These are phyloP conservation scores for Diorhabda sublineata DNA, from an alignment of 1,140 invertebrate species.

Conservation along the genomic window DNA sequence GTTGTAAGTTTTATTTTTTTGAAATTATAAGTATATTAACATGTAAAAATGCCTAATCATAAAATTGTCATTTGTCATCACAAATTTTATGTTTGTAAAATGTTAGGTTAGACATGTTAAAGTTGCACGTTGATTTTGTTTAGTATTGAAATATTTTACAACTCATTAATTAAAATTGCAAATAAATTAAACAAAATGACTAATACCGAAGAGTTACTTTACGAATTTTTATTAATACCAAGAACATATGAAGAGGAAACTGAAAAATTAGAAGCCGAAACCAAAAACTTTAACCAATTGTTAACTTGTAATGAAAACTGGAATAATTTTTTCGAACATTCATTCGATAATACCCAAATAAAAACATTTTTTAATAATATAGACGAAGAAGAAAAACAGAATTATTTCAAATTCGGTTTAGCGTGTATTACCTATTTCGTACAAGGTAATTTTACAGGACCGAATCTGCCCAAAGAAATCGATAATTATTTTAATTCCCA, in stretches of 20 bases:
- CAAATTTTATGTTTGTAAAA: background rate
- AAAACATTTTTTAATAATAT: slow-evolving; percentile 25
- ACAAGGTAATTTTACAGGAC: slow-evolving; percentile 77
- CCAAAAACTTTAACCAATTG: background rate
- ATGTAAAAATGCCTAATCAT: too few species aligned
- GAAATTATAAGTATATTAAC: too few species aligned
- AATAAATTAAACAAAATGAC: background rate
- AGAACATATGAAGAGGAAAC: background rate
- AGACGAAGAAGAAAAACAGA: slow-evolving; percentile 22
- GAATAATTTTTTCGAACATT: slow-evolving; percentile 27
- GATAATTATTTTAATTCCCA: slow-evolving; percentile 48
- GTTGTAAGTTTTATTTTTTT: too few species aligned
- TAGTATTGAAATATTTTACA: background rate
- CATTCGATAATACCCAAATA: slow-evolving; percentile 23
- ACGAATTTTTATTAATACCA: background rate
- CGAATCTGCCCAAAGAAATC: slow-evolving; percentile 49
- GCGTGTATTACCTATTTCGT: slow-evolving; percentile 68
- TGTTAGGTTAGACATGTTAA: background rate
- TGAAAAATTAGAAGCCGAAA: background rate
- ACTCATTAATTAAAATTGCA: background rate
- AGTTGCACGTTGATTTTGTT: background rate
- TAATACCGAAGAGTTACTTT: background rate
- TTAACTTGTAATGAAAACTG: slow-evolving; percentile 24
- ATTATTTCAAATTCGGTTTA: slow-evolving; percentile 49
- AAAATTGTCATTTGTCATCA: too few species aligned